Evolutionary conservation across 1,140 invertebrate species (phyloP), one percentile per base, ranked within the genome.

Genomic region (Sycobia sp.): DNA sequence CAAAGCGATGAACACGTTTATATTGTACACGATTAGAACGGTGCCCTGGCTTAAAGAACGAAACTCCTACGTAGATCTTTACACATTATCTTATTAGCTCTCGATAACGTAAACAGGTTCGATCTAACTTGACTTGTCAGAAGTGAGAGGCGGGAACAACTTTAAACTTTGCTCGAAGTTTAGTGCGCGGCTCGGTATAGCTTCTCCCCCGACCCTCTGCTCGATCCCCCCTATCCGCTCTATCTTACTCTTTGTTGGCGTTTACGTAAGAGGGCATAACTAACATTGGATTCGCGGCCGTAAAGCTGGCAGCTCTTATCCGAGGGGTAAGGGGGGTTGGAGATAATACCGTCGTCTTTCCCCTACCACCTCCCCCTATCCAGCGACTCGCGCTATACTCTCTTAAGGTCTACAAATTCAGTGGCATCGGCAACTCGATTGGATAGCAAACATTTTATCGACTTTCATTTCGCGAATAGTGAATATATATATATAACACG

Each of bases 371-470:
- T 39, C 20, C 22, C 14, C 18, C 8, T 34, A 32, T 44, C 14
- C 3, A n/a, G n/a, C n/a, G n/a, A n/a, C n/a, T n/a, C n/a, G n/a
- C n/a, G n/a, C n/a, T n/a, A n/a, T n/a, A n/a, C n/a, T n/a, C n/a
- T n/a, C n/a, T n/a, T 10, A 29, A 43, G 58, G 53, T 67, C 66
- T 60, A 67, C 68, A 67, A 70, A 70, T 70, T 70, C 61, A 62
- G 53, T 49, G 47, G 56, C 58, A 67, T 67, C 62, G 68, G 66
- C 62, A 69, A 64, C 67, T 71, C 74, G 76, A 82, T 81, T 81
- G 80, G 79, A 80, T 79, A 77, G 75, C 76, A 79, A 79, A 80
- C 79, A 76, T 82, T 81, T 82, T 79, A 81, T 82, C 76, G 79
- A 75, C 73, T 77, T 79, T 79, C 78, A 81, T 81, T 80, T 76